These are phyloP conservation scores for Champsocephalus gunnari DNA, from an alignment of 2,797 vertebrate genomes.

Conservation along the genomic window DNA sequence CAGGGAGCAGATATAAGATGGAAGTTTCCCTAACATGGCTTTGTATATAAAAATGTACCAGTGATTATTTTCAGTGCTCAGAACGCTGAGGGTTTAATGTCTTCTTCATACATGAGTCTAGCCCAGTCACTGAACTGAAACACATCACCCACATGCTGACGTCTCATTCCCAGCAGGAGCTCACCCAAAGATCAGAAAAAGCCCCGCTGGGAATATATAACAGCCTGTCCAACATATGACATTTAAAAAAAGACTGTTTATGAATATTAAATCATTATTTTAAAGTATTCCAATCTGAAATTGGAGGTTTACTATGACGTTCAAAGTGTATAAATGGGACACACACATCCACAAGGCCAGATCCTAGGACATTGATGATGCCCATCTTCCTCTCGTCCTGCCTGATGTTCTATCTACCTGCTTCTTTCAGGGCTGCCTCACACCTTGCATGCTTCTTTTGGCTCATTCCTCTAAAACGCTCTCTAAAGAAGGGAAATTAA, in stretches of 20 bases:
- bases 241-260: background rate
- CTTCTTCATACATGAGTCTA: slow-evolving; percentile 50
- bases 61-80: slow-evolving; percentile 36
- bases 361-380: slow-evolving; percentile 30
- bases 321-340: slow-evolving; percentile 23
- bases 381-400: slow-evolving; percentile 35
- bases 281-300: background rate
- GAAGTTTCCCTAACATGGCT: no score
- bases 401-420: slow-evolving; percentile 26
- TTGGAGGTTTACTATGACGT: background rate
- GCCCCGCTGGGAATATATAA: slow-evolving; percentile 2
- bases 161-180: slow-evolving; percentile 37
- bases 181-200: slow-evolving; percentile 26
- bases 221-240: slow-evolving; percentile 13
- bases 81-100: slow-evolving; percentile 28
- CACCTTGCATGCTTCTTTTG: slow-evolving; percentile 45
- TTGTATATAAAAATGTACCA: no score
- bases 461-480: slow-evolving; percentile 27
- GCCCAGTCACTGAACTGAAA: slow-evolving; percentile 51
- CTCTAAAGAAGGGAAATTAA: slow-evolving; percentile 49
- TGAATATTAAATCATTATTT: background rate
- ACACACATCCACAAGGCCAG: slow-evolving; percentile 1
- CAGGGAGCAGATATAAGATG: no score
- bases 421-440: slow-evolving; percentile 47
- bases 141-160: slow-evolving; percentile 49